phyloP scores from a whole-genome alignment of 2,113 vertebrate genomes.

The Eleginops maclovinus region DNA sequence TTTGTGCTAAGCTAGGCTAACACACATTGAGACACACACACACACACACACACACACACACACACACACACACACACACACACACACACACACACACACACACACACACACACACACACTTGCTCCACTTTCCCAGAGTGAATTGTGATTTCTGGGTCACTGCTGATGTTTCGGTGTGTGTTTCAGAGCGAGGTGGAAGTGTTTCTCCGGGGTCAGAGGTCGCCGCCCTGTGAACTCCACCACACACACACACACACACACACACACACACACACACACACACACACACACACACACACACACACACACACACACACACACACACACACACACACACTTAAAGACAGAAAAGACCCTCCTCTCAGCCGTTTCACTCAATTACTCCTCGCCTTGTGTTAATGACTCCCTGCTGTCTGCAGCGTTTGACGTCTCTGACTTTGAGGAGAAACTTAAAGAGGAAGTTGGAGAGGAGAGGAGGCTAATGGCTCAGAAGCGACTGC shows the following conservation, averaged over 20 bases:
- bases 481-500: too few relatives aligned
- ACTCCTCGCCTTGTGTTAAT: constrained; percentile 23
- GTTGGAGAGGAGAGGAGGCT: too few relatives aligned
- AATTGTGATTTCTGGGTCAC: constrained; percentile 70
- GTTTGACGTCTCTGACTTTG: not conserved
- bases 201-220: constrained; percentile 49
- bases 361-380: constrained; percentile 40
- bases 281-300: constrained; percentile 52
- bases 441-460: not conserved
- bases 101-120: constrained; percentile 19
- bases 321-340: constrained; percentile 50
- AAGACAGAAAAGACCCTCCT: constrained; percentile 31
- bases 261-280: constrained; percentile 49
- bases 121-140: constrained; percentile 41
- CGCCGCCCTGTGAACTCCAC: constrained; percentile 19
- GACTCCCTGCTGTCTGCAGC: constrained; percentile 34
- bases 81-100: constrained; percentile 25
- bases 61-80: constrained; percentile 9
- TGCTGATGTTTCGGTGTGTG: constrained; percentile 55
- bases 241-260: constrained; percentile 53
- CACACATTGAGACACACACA: not conserved
- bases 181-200: constrained; percentile 41
- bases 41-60: constrained; percentile 29
- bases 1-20: too few relatives aligned
- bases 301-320: constrained; percentile 52